Base-by-base conservation (phyloP, 1,140 invertebrate species). In the Mycetomoellerius zeteki region DNA sequence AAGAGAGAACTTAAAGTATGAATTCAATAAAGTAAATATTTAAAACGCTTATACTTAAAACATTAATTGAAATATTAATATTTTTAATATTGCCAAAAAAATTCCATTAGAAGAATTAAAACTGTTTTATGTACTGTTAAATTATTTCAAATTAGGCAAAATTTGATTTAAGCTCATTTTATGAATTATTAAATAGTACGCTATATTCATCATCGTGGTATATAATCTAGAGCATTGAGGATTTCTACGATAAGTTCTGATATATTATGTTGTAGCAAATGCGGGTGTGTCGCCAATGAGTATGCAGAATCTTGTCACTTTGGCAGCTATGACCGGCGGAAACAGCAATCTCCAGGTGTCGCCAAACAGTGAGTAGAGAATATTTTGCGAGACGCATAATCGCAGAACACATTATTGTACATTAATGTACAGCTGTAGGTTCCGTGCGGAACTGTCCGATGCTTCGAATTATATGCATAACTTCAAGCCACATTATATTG, bases 281-380 rank as follows among this genome's bases (percentile, higher is more conserved):
- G 95, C 96, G 87, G 95, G 96, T 92, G 94, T 98, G 92, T 97
- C 97, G 89, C 98, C 98, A 30, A 98, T 98, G 96, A 98, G 97
- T 88, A 97, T 98, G 95, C 98, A 99, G 95, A 99, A 98, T 95
- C 95, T 99, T 91, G 98, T 98, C 78, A 98, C 98, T 37, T 95
- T 99, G 89, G 98, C 98, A 50, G 98, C 98, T 14, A 98, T 98
- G 96, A 97, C 98, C 72, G 96, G 96, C 88, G 96, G 95, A 86
- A 96, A 96, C 30, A 77, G 80, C 89, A 95, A 95, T 86, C 95
- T 96, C 89, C 95, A 96, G 91, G 96, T 96, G 84, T 96, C 96
- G 86, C 96, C 96, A 91, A 95, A 96, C 94, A 96, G 96, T 96
- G 93, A 95, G 94, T 95, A 92, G 85, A 52, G 62, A 71, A 72